A percentile compares a stretch with the other conserved stretches of the same genome.
phyloP scores from a whole-genome alignment of 2,888 invertebrate species.

The Drosophila ustulata region DNA sequence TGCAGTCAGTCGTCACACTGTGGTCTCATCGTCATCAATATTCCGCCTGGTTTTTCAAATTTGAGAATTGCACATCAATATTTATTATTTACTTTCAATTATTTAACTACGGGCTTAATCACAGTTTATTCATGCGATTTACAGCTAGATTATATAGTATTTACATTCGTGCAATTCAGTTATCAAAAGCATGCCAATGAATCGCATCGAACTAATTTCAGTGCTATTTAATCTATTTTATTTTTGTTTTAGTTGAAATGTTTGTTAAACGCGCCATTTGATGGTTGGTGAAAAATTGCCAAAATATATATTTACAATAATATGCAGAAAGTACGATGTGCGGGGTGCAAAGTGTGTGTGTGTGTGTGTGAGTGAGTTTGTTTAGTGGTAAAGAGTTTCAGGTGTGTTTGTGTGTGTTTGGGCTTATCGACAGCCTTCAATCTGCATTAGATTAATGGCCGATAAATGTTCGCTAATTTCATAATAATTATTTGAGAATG shows the following conservation, averaged over 20 bases:
- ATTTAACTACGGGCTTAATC: slow-evolving; percentile 1
- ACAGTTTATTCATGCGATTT: slow-evolving; percentile 19
- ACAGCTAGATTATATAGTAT: slow-evolving; percentile 1
- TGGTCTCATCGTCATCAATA: slow-evolving; percentile 85
- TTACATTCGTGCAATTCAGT: not conserved
- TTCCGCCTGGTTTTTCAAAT: slow-evolving; percentile 80
- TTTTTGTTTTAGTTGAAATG: slow-evolving; percentile 7
- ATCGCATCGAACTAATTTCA: slow-evolving; percentile 6
- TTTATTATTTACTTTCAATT: slow-evolving; percentile 25
- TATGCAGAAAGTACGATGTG: slow-evolving; percentile 30
- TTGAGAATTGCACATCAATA: not conserved
- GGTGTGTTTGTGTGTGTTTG: slow-evolving; percentile 6
- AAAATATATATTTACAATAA: slow-evolving; percentile 15
- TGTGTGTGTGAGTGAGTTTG: not conserved
- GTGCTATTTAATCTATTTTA: slow-evolving; percentile 1
- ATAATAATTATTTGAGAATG: slow-evolving; percentile 31
- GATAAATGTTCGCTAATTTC: slow-evolving; percentile 28
- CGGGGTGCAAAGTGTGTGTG: slow-evolving; percentile 3
- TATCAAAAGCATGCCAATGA: slow-evolving; percentile 9
- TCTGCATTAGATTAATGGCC: slow-evolving; percentile 36
- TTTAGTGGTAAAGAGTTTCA: not conserved
- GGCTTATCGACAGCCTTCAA: slow-evolving; percentile 29
- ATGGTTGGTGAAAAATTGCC: slow-evolving; percentile 6
- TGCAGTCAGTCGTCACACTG: slow-evolving; percentile 82
- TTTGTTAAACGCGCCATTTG: slow-evolving; percentile 11